phyloP scores from a whole-genome alignment of 2,797 vertebrate genomes.

The Thaleichthys pacificus region DNA sequence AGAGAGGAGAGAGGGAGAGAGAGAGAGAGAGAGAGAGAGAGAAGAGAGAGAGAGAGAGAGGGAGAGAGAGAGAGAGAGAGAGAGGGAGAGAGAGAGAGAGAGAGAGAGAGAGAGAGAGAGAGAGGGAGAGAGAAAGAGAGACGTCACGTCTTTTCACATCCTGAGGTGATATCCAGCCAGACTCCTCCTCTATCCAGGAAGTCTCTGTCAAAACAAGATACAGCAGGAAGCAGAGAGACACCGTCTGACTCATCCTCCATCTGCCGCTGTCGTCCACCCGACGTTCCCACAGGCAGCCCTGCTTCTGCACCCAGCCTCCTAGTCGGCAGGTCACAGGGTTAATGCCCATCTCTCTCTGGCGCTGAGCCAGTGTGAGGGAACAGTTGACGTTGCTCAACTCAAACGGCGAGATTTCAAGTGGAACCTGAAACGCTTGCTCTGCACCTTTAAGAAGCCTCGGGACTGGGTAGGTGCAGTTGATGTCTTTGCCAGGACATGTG shows the following conservation, averaged over 20 bases:
- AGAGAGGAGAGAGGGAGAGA: background rate
- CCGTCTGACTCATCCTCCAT: slow-evolving; percentile 53
- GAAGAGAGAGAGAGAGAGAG: background rate
- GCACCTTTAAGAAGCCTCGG: slow-evolving; percentile 4
- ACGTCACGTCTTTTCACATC: slow-evolving; percentile 42
- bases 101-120: slow-evolving; percentile 1
- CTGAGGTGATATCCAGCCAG: slow-evolving; percentile 37
- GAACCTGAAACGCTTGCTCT: background rate
- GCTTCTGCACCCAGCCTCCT: background rate
- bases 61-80: background rate
- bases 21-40: slow-evolving; percentile 8
- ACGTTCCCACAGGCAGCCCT: slow-evolving; percentile 40
- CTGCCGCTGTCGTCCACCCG: slow-evolving; percentile 39
- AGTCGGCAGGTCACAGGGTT: background rate
- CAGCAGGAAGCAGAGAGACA: slow-evolving; percentile 24
- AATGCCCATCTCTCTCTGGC: background rate
- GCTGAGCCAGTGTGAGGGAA: background rate
- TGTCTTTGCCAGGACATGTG: background rate
- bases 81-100: background rate
- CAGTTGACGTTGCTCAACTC: background rate
- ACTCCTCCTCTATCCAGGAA: slow-evolving; percentile 54
- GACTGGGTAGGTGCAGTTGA: background rate
- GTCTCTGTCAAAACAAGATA: slow-evolving; percentile 71
- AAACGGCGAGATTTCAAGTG: no score
- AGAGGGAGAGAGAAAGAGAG: background rate